Conservation (phyloP, 2,888 invertebrate genomes). For the Netelia virgata region DNA sequence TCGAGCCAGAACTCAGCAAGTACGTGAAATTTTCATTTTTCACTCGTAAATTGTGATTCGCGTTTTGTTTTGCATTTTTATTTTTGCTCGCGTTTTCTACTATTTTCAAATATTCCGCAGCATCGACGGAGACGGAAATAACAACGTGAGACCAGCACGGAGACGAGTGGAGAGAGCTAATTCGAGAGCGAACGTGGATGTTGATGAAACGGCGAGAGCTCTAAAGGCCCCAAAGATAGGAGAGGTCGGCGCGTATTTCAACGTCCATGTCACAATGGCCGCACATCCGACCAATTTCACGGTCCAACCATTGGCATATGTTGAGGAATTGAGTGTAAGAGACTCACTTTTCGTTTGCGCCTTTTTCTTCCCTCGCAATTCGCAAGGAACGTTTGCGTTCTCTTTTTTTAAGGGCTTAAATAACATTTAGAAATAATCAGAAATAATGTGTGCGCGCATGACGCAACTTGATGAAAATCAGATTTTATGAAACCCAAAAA, state of each 20-base stretch:
- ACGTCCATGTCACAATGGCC: slow-evolving; percentile 91
- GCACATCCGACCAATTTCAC: slow-evolving; percentile 92
- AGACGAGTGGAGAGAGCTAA: slow-evolving; percentile 74
- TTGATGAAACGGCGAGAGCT: slow-evolving; percentile 60
- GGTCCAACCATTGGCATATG: slow-evolving; percentile 83
- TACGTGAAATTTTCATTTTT: slow-evolving; percentile 78
- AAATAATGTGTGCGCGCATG: no score
- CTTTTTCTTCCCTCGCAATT: background rate
- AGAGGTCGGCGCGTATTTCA: slow-evolving; percentile 87
- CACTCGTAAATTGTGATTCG: slow-evolving; percentile 10
- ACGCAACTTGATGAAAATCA: no score
- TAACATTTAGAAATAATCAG: no score
- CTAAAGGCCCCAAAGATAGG: slow-evolving; percentile 85
- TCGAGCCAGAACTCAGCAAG: slow-evolving; percentile 87
- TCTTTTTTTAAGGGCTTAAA: background rate
- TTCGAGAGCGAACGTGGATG: slow-evolving; percentile 64
- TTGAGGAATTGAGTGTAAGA: slow-evolving; percentile 70
- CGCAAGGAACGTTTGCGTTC: background rate
- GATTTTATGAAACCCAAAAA: no score
- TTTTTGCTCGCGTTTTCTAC: slow-evolving; percentile 5
- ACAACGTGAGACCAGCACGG: slow-evolving; percentile 72
- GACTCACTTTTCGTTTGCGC: slow-evolving; percentile 73
- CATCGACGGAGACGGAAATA: slow-evolving; percentile 78
- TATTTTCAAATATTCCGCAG: slow-evolving; percentile 37
- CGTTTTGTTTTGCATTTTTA: slow-evolving; percentile 41